Evolutionary conservation across 2,113 vertebrate genomes (phyloP), one percentile per base, ranked within the genome.

Genomic region (Poecilia latipinna): DNA sequence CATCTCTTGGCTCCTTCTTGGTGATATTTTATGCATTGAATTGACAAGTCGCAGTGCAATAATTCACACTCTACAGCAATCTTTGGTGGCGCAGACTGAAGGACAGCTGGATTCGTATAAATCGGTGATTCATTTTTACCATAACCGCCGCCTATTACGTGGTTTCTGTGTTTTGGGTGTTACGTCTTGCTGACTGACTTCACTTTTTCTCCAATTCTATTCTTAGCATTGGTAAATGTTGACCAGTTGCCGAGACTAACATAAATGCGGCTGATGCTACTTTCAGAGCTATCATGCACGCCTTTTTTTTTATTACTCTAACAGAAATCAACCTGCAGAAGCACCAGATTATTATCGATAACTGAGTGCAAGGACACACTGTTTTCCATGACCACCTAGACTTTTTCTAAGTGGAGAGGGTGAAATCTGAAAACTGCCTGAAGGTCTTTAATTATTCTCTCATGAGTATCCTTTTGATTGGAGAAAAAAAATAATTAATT

Each of bases 91-190:
- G 61, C 75, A 32, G 84, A 61, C 54, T 0, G 19, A 70, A 74
- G 44, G 39, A 73, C 37, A 29, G 61, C 74, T 86, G 88, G 90
- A 85, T 75, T 82, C 72, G 74, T 79, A 65, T 86, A 74, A 72
- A 87, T 89, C 15, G 13, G 62, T 61, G 39, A 80, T 35, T 83
- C 51, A 63, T 39, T 82, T 48, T 82, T 32, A 80, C 66, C 75
- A 26, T 35, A 75, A 77, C 44, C 29, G 67, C 66, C 17, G 29
- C 64, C 77, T 75, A 75, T 31, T 69, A 42, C 37, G 61, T 8
- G 28, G 12, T 72, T 8, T 70, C 8, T 29, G 28, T 65, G 4
- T 22, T 26, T 39, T 65, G 67, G 68, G 51, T 70, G 32, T 11
- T 15, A 48, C 15, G 12, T 37, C 8, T 77, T 74, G 65, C 70